These are phyloP conservation scores for Indicator maculatus DNA, from an alignment of 2,113 vertebrate genomes.

Conservation along the genomic window DNA sequence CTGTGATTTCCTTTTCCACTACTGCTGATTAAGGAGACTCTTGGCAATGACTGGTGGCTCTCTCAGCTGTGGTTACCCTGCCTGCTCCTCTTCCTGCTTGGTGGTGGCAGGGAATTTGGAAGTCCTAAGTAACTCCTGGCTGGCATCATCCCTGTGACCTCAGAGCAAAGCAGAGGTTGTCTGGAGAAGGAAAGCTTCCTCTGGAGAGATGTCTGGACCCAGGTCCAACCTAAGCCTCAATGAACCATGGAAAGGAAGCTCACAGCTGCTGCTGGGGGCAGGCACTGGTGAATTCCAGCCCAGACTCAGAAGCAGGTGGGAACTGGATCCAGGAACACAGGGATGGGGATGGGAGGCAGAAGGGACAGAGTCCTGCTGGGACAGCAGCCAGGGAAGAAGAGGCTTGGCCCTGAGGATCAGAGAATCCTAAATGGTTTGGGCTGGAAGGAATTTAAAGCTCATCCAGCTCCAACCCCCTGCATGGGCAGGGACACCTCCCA, in stretches of 20 bases:
- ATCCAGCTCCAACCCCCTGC: no score
- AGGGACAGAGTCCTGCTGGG: no score
- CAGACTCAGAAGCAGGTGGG: no score
- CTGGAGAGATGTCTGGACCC: neutral
- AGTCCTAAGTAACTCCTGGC: neutral
- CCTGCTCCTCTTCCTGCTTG: neutral
- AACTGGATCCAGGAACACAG: no score
- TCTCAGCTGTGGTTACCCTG: slow-evolving; percentile 12
- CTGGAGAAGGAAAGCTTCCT: neutral
- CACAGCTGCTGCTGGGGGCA: neutral
- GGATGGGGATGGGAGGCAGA: no score
- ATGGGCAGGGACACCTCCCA: no score
- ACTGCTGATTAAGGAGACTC: slow-evolving; percentile 38
- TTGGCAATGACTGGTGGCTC: slow-evolving; percentile 15
- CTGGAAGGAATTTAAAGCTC: no score
- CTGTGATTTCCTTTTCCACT: slow-evolving; percentile 49
- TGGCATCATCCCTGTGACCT: neutral
- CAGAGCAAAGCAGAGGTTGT: neutral
- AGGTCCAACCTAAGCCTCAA: neutral
- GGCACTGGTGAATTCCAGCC: no score
- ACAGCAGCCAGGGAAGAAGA: no score
- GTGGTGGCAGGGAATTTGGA: neutral
- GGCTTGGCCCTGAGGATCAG: no score
- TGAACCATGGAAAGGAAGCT: neutral
- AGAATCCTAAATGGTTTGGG: no score